phyloP scores from a whole-genome alignment of 2,113 vertebrate genomes.

The human (Homo sapiens) region GRCh38 chr13:95189501-95190000 shows the following conservation, averaged over 20 bases:
- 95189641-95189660: background rate
- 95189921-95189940: background rate
- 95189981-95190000: background rate
- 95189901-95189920: background rate
- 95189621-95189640: background rate
- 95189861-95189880: fast-evolving
- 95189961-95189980: background rate
- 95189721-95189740: background rate
- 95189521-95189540: constrained; percentile 75
- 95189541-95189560: background rate
- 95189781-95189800: background rate
- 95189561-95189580: background rate
- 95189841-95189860: background rate
- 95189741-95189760: background rate
- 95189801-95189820: background rate
- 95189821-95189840: background rate
- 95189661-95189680: background rate
- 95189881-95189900: background rate
- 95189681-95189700: background rate
- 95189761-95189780: background rate
- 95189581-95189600: background rate
- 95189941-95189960: background rate
- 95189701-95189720: background rate
- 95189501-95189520: constrained; percentile 70
- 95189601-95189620: background rate